These are phyloP conservation scores for Eumaeus atala DNA, from an alignment of 1,140 invertebrate species.

Conservation along the genomic window DNA sequence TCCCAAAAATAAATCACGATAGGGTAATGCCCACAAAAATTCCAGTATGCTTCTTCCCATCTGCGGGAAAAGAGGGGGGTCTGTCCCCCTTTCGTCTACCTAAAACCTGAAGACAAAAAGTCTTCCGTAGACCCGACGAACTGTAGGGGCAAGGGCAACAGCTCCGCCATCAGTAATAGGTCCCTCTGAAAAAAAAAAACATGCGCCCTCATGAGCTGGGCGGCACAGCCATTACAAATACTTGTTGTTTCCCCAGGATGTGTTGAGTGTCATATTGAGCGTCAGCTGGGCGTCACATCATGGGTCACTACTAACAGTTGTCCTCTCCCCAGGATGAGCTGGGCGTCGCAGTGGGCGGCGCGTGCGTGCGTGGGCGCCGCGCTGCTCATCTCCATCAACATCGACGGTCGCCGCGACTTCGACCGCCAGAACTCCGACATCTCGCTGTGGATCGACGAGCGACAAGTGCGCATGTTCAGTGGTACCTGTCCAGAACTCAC, in stretches of 20 bases:
- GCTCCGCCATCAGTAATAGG: too few relatives aligned
- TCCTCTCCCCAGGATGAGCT: slow-evolving; percentile 36
- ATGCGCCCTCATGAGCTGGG: too few relatives aligned
- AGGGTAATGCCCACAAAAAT: too few relatives aligned
- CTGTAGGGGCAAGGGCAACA: too few relatives aligned
- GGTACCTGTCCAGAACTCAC: slow-evolving; percentile 73
- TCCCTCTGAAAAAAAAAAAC: too few relatives aligned
- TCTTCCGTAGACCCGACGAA: too few relatives aligned
- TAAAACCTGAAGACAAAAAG: too few relatives aligned
- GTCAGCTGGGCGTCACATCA: slow-evolving; percentile 19
- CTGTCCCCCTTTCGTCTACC: too few relatives aligned
- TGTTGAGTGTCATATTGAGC: slow-evolving; percentile 46
- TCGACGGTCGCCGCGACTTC: slow-evolving; percentile 44
- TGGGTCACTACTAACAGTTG: not conserved
- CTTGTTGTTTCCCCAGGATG: slow-evolving; percentile 33
- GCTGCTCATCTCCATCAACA: slow-evolving; percentile 48
- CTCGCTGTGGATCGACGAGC: slow-evolving; percentile 90
- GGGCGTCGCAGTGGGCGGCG: slow-evolving; percentile 50
- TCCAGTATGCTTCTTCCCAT: too few relatives aligned
- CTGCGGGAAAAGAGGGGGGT: too few relatives aligned
- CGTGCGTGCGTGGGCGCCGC: slow-evolving; percentile 53
- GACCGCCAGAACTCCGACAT: slow-evolving; percentile 77
- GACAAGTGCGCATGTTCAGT: slow-evolving; percentile 91
- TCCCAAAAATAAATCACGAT: too few relatives aligned
- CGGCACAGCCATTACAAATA: too few relatives aligned